phyloP scores from a whole-genome alignment of 2,888 invertebrate genomes.

The Erpobdella octoculata region DNA sequence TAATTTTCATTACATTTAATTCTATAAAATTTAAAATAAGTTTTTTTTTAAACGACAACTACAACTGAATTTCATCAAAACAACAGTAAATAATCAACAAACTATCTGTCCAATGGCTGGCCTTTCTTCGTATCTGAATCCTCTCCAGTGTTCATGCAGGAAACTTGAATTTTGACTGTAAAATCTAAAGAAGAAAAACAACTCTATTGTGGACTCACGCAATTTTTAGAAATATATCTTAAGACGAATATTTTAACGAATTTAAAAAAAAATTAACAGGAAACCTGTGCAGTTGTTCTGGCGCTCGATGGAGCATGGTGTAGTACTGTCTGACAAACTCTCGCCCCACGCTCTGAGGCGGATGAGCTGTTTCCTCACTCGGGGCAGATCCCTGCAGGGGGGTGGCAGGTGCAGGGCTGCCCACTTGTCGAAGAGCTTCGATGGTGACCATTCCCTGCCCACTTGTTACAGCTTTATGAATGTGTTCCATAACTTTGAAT shows the following conservation, averaged over 20 bases:
- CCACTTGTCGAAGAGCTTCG: no score
- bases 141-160: conserved; percentile 83
- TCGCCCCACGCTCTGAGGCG: conserved; percentile 86
- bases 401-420: no score
- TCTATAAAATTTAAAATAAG: not conserved
- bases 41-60: not conserved
- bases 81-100: conserved; percentile 34
- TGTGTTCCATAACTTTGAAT: not conserved
- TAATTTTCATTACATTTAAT: not conserved
- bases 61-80: not conserved
- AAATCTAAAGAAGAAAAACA: conserved; percentile 61
- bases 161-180: conserved; percentile 93
- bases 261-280: not conserved
- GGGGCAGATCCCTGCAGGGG: no score
- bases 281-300: conserved; percentile 82
- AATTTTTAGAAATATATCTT: not conserved
- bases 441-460: no score
- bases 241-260: no score
- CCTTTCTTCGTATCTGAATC: conserved; percentile 62
- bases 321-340: conserved; percentile 99
- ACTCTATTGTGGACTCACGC: not conserved
- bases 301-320: conserved; percentile 89
- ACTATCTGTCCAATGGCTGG: conserved; percentile 53
- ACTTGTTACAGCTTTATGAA: not conserved
- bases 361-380: not conserved